phyloP scores from a whole-genome alignment of 2,113 vertebrate species.

The Rousettus leschenaultii region DNA sequence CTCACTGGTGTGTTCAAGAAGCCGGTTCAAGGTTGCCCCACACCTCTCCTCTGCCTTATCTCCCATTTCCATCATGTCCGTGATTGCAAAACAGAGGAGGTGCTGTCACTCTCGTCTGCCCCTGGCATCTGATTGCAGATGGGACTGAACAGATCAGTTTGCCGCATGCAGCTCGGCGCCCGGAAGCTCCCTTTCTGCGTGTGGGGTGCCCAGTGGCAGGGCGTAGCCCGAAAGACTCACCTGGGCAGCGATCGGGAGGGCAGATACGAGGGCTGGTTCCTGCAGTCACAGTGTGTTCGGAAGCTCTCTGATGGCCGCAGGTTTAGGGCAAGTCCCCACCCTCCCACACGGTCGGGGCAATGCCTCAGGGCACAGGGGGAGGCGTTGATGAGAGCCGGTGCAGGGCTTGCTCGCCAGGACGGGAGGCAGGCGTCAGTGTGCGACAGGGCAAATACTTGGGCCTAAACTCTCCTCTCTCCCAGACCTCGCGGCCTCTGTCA shows the following conservation, averaged over 20 bases:
- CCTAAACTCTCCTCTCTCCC: neutral
- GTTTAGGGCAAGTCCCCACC: constrained; percentile 75
- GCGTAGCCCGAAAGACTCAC: neutral
- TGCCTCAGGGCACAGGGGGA: constrained; percentile 74
- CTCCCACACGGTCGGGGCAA: constrained; percentile 46
- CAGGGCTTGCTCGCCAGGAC: neutral
- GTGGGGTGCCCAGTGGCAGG: neutral
- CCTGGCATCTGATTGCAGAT: constrained; percentile 70
- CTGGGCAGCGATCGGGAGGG: neutral
- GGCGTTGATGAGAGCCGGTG: neutral
- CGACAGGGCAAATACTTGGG: neutral
- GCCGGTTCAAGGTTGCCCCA: constrained; percentile 55
- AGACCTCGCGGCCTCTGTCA: neutral
- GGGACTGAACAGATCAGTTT: constrained; percentile 56
- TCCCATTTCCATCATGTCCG: constrained; percentile 73
- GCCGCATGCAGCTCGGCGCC: constrained; percentile 45
- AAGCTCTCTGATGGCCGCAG: constrained; percentile 75
- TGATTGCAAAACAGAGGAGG: constrained; percentile 63
- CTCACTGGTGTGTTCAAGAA: constrained; percentile 47
- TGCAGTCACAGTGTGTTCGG: constrained; percentile 75
- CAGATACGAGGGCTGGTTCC: constrained; percentile 73
- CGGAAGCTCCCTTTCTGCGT: constrained; percentile 42
- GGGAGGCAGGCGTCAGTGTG: neutral
- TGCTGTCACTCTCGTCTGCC: constrained; percentile 73
- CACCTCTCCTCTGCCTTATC: constrained; percentile 46